Conservation (phyloP, 2,113 vertebrate species). For the Ailurus styani region DNA sequence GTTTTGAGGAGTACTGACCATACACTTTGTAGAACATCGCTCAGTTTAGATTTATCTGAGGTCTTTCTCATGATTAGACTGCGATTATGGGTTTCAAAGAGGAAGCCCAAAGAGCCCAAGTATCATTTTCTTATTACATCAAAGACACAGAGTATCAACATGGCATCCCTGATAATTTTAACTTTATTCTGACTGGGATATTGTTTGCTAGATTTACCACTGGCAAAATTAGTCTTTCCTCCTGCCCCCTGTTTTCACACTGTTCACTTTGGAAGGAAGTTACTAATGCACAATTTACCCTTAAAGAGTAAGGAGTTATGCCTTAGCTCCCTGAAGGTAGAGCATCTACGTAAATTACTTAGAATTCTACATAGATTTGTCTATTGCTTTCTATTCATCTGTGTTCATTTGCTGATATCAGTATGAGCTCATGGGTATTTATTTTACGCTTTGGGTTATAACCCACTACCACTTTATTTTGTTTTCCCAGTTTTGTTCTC, state of each 20-base stretch:
- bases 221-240: neutral
- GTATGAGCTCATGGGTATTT: neutral
- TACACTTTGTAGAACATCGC: neutral
- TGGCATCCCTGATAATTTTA: neutral
- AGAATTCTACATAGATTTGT: neutral
- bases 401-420: neutral
- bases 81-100: neutral
- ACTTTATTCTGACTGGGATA: neutral
- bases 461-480: neutral
- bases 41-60: neutral
- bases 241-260: neutral
- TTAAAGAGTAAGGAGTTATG: neutral
- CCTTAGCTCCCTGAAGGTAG: neutral
- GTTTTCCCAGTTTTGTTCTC: neutral
- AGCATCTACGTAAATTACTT: neutral
- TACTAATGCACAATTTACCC: neutral
- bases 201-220: neutral
- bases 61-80: neutral
- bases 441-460: neutral
- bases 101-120: neutral
- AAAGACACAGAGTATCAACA: neutral
- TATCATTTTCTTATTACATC: neutral
- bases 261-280: neutral
- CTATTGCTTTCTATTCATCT: neutral
- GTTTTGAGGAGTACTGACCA: neutral